Evolutionary conservation across 2,113 vertebrate species (phyloP).

Genomic region (Phylloscopus whistleri): DNA sequence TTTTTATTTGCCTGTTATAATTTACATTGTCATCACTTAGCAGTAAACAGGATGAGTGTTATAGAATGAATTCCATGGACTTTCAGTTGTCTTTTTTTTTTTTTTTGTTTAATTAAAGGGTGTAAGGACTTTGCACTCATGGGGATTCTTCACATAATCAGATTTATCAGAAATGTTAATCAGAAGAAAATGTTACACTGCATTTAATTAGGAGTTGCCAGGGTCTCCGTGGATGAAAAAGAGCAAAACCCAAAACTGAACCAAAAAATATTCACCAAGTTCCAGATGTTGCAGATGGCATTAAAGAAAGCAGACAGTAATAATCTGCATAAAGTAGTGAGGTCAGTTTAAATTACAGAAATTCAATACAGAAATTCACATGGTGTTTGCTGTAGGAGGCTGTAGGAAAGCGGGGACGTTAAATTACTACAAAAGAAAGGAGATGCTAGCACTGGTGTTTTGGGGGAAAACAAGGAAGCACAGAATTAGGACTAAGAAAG

Average conservation of each 20-base stretch:
- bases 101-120: background rate
- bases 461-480: background rate
- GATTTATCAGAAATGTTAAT: background rate
- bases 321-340: background rate
- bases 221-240: background rate
- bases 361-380: background rate
- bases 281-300: background rate
- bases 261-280: background rate
- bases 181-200: background rate
- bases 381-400: background rate
- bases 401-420: background rate
- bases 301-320: background rate
- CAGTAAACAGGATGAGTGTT: background rate
- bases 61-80: background rate
- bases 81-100: background rate
- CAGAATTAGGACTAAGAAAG: background rate
- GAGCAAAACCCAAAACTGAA: background rate
- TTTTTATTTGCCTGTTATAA: background rate
- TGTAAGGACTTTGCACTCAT: background rate
- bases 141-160: background rate
- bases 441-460: background rate
- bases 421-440: background rate
- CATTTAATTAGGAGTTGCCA: background rate
- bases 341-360: background rate
- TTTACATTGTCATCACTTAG: background rate